phyloP scores from a whole-genome alignment of 2,888 invertebrate species.

The Frankliniella intonsa region DNA sequence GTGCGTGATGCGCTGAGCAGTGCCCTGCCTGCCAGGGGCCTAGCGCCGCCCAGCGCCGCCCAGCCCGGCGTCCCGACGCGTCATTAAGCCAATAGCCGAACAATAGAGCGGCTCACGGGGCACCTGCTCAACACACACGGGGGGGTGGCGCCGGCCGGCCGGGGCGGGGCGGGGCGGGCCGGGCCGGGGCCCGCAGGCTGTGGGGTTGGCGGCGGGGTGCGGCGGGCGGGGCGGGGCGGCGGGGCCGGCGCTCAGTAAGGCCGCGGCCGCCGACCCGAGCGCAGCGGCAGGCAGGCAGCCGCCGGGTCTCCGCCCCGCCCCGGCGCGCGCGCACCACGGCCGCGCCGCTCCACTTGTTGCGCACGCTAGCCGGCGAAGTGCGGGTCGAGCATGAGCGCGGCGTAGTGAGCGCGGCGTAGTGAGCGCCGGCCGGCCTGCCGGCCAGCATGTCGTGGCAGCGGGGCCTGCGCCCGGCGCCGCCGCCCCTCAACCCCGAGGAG shows the following conservation, averaged over 20 bases:
- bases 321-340: conserved; percentile 50
- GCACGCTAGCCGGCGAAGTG: not conserved
- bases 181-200: conserved; percentile 43
- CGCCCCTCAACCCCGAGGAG: conserved; percentile 42
- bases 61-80: no score
- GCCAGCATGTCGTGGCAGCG: conserved; percentile 38
- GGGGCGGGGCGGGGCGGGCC: conserved; percentile 43
- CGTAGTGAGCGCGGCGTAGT: not conserved
- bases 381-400: not conserved
- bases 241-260: conserved; percentile 40
- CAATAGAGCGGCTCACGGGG: conserved; percentile 45
- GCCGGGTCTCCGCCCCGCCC: conserved; percentile 46
- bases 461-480: conserved; percentile 50
- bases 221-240: not conserved
- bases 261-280: conserved; percentile 47
- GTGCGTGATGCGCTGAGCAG: not conserved
- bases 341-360: conserved; percentile 46
- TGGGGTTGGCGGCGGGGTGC: conserved; percentile 43
- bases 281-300: conserved; percentile 40
- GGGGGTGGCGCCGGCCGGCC: conserved; percentile 44
- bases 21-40: no score
- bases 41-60: not conserved
- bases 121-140: conserved; percentile 49
- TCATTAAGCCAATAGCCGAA: conserved; percentile 18
- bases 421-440: not conserved